Conservation (phyloP, 2,888 invertebrate species). For the Hypomecis atomaria region DNA sequence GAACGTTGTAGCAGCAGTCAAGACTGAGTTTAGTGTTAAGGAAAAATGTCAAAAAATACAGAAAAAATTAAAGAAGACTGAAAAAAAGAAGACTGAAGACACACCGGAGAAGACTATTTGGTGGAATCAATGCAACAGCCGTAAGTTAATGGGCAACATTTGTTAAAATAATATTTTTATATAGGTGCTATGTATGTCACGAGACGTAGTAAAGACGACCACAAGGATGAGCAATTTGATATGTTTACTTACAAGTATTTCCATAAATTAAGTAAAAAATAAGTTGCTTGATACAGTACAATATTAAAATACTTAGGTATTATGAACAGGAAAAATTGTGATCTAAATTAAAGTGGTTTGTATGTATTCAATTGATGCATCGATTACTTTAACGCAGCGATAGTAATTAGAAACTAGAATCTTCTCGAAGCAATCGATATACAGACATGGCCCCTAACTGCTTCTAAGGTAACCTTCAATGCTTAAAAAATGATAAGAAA, state of each 20-base stretch:
- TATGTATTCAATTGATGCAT: no score
- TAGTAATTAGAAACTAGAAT: not conserved
- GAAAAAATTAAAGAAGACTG: slow-evolving; percentile 81
- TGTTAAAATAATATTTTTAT: not conserved
- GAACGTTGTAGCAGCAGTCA: slow-evolving; percentile 58
- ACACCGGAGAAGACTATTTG: slow-evolving; percentile 78
- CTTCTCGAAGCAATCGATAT: not conserved
- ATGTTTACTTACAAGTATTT: not conserved
- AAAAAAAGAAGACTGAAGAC: slow-evolving; percentile 78
- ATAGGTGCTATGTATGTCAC: not conserved
- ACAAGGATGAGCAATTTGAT: not conserved
- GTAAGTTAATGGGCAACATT: slow-evolving; percentile 60
- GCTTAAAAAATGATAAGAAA: slow-evolving; percentile 23
- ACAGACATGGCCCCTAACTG: not conserved
- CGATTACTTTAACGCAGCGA: not conserved
- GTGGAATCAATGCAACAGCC: slow-evolving; percentile 81
- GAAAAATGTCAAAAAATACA: slow-evolving; percentile 77
- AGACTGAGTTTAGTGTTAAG: slow-evolving; percentile 81
- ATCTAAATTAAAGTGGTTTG: no score
- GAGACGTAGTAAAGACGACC: not conserved
- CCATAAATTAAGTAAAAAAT: not conserved
- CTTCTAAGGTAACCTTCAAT: slow-evolving; percentile 11
- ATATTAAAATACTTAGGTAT: not conserved
- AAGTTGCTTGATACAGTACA: not conserved
- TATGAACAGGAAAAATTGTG: no score